phyloP scores from a whole-genome alignment of 1,140 invertebrate genomes.

The Mya arenaria region DNA sequence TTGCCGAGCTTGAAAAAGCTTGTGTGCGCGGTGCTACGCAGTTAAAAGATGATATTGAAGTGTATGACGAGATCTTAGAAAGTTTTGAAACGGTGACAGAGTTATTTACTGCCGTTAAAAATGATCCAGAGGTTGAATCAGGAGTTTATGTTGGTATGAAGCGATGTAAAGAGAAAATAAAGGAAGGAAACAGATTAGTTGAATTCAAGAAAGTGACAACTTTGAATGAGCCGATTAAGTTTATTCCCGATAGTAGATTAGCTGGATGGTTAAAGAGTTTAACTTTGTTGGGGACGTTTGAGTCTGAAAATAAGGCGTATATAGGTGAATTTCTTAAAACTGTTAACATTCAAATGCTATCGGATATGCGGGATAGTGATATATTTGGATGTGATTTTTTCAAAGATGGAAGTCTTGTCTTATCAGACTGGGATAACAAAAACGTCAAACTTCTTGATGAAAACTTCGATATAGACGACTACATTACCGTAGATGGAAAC shows the following conservation, averaged over 20 bases:
- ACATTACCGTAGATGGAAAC: neutral
- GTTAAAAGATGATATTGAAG: constrained; percentile 26
- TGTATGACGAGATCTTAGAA: neutral
- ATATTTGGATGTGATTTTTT: constrained; percentile 30
- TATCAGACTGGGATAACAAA: constrained; percentile 51
- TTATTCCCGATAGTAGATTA: constrained; percentile 26
- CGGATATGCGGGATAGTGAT: constrained; percentile 28
- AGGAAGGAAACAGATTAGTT: constrained; percentile 2
- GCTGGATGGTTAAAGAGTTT: constrained; percentile 26
- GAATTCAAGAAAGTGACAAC: neutral
- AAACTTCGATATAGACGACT: constrained; percentile 4
- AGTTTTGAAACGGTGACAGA: neutral
- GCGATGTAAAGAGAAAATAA: constrained; percentile 11
- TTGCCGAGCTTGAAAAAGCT: constrained; percentile 33
- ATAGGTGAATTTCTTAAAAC: constrained; percentile 10
- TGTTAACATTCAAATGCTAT: constrained; percentile 13
- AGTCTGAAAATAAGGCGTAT: constrained; percentile 16
- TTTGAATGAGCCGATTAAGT: constrained; percentile 7
- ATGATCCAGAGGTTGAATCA: neutral
- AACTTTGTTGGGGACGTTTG: constrained; percentile 21
- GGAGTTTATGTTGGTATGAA: constrained; percentile 21
- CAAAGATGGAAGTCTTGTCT: constrained; percentile 11
- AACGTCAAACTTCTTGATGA: constrained; percentile 37
- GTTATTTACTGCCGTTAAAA: neutral
- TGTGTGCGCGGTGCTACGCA: neutral